Percentiles rank a stretch among this genome's conserved stretches.
phyloP scores from a whole-genome alignment of 2,797 vertebrate genomes.

The Lepus townsendii region DNA sequence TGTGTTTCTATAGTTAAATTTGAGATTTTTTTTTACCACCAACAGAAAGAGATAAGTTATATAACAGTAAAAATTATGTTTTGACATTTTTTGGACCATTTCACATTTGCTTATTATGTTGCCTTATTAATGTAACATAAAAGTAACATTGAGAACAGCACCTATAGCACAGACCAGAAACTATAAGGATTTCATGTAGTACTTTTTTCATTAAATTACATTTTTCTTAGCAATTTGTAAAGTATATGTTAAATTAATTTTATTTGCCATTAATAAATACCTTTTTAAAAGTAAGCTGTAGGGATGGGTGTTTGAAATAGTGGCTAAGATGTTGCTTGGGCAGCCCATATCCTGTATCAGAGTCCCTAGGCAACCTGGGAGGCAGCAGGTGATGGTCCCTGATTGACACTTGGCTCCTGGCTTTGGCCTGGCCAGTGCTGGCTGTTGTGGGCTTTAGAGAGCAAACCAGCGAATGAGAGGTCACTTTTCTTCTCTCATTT shows the following conservation, averaged over 20 bases:
- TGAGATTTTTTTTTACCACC: background rate
- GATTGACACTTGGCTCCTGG: too few relatives aligned
- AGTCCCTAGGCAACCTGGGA: too few relatives aligned
- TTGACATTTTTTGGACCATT: slow-evolving; percentile 52
- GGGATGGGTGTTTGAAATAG: too few relatives aligned
- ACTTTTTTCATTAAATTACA: slow-evolving; percentile 2
- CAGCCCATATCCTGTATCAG: too few relatives aligned
- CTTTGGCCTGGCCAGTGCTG: too few relatives aligned
- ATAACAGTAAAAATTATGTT: slow-evolving; percentile 51
- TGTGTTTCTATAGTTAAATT: slow-evolving; percentile 48
- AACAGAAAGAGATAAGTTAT: slow-evolving; percentile 17
- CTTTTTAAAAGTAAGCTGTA: background rate
- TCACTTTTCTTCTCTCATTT: too few relatives aligned
- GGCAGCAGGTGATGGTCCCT: too few relatives aligned
- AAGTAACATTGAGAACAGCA: slow-evolving; percentile 30
- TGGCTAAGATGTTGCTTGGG: too few relatives aligned
- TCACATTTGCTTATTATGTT: slow-evolving; percentile 52
- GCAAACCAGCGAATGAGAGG: too few relatives aligned
- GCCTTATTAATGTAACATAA: slow-evolving; percentile 1
- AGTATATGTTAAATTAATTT: slow-evolving; percentile 38
- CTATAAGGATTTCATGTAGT: background rate
- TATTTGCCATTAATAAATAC: slow-evolving; percentile 47
- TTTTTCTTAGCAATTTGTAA: slow-evolving; percentile 1
- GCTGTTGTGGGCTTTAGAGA: too few relatives aligned
- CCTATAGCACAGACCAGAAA: background rate